Conservation (phyloP, 2,888 invertebrate species). For the Drosophila subsilvestris region DNA sequence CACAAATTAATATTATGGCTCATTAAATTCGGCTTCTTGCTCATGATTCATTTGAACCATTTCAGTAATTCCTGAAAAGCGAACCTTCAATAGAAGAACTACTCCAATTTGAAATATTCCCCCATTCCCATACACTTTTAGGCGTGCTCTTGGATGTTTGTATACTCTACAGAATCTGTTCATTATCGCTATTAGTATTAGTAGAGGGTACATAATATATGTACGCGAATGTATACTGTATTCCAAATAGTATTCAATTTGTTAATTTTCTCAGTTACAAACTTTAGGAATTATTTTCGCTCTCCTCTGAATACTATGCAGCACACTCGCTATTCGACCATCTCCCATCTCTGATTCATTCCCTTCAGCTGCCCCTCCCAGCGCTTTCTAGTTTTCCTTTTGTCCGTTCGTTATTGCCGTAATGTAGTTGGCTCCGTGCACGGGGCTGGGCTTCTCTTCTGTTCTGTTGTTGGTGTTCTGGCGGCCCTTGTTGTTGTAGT, state of each 20-base stretch:
- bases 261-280: background rate
- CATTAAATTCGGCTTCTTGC: background rate
- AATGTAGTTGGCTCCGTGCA: conserved; percentile 64
- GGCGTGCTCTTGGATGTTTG: too few relatives aligned
- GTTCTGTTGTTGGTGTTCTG: conserved; percentile 41
- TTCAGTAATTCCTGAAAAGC: conserved; percentile 27
- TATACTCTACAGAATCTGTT: background rate
- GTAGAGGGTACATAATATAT: too few relatives aligned
- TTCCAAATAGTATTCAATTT: background rate
- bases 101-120: background rate
- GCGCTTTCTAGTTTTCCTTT: conserved; percentile 54
- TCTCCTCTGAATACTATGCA: background rate
- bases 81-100: background rate
- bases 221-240: background rate
- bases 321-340: conserved; percentile 11
- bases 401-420: conserved; percentile 66
- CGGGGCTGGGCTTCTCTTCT: conserved; percentile 29
- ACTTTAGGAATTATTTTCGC: background rate
- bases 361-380: conserved; percentile 1
- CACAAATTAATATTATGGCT: background rate
- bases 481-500: conserved; percentile 48
- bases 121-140: too few relatives aligned
- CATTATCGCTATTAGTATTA: too few relatives aligned
- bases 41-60: background rate
- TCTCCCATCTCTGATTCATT: conserved; percentile 4